Base-by-base conservation (phyloP, 2,888 invertebrate species). In the Chloromyia formosa region DNA sequence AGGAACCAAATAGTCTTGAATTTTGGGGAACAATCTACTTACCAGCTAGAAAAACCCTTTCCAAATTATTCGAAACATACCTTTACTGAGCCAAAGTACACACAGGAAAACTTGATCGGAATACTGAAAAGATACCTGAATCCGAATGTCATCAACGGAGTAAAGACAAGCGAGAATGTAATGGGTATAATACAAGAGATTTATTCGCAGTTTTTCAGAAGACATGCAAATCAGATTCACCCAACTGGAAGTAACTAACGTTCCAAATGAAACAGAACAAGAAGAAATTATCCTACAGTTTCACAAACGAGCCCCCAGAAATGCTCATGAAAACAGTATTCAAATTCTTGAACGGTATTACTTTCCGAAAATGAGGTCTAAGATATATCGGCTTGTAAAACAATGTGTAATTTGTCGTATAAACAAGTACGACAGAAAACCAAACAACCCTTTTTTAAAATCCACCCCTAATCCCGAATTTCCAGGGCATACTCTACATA, bases 381-480 rank as follows among this genome's bases (percentile, higher is more conserved):
- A 27, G 53, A 58, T 75, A 12, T 45, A 58, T 1, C 18, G 69
- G 35, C 72, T 75, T n/a, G 27, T 74, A n/a, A 72, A 68, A 22
- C 56, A 74, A 27, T 74, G 74, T 54, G 42, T 23, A 18, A 16
- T 12, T 18, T 20, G 54, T 35, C 66, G 14, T 40, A 40, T 0
- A 23, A 75, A 42, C 58, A 73, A 49, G 22, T 75, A 42, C 45
- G 61, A 42, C 35, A 71, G 53, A 56, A 75, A 78, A 22, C 76
- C 75, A 4, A 74, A 74, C 42, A 60, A 76, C 23, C 68, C 66
- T 5, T 56, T 66, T 9, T 7, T 74, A 1, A 16, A 53, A 5
- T 35, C 49, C 22, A 77, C 76, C 10, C 76, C 75, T 1, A 64
- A 75, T 7, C 76, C 76, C 1, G 64, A 54, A 16, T 72, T 62